Base-by-base conservation (phyloP, 1,140 invertebrate genomes). In the Cataglyphis hispanica region DNA sequence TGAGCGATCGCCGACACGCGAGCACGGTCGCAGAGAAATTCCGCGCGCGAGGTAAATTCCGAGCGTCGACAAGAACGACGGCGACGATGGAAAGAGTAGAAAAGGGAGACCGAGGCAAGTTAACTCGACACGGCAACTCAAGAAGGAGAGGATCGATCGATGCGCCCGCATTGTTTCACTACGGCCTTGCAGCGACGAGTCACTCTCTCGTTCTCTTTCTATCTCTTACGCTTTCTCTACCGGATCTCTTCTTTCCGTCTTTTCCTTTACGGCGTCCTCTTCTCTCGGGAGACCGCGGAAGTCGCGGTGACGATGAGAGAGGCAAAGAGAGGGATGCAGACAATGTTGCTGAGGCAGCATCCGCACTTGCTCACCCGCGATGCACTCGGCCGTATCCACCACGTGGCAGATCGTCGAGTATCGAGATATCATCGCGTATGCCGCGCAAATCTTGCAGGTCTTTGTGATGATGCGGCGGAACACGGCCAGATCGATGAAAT, bases 351-450 rank as follows among this genome's bases (percentile, higher is more conserved):
- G 89, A 90, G 74, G 25, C 80, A 87, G 89, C 87, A 90, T 66
- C 85, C 61, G 67, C 87, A 53, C 53, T 84, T 43, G 40, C 74
- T 61, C 46, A 64, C 60, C 56, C 53, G n/a, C 76, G 60, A 22
- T 58, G 64, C 84, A 74, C 53, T 70, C 63, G 70, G 64, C 58
- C 77, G 22, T 86, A 92, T 91, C 87, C 85, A 92, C 88, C 89
- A 91, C 90, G 86, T 92, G 90, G 91, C 91, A 90, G 86, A 91
- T 92, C 87, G 75, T 92, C 85, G 86, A 92, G 91, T 87, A 85
- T 86, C 56, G 86, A 89, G 91, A 91, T 91, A 91, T 86, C 85
- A 77, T 64, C 83, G 84, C 37, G 53, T 37, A 75, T 69, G 53
- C 46, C 72, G 75, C 37, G 56, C 25, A 72, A 67, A 86, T 83